Evolutionary conservation across 2,113 vertebrate genomes (phyloP).

Genomic region (Hoplias malabaricus): DNA sequence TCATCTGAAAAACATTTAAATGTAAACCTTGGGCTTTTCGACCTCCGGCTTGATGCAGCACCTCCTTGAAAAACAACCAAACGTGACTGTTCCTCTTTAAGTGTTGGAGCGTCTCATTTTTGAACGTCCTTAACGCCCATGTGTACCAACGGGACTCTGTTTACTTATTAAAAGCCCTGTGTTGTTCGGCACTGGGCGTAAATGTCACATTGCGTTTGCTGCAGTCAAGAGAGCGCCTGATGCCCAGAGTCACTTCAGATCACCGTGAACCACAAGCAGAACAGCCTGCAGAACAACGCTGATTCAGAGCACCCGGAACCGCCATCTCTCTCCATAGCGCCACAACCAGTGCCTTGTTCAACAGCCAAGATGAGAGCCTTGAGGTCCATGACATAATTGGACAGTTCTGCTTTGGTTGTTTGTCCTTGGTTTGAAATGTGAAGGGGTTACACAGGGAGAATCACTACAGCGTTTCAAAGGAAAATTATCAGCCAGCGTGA

Average conservation of each 20-base stretch:
- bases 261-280: background rate
- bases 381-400: background rate
- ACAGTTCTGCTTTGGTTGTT: background rate
- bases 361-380: background rate
- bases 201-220: slow-evolving; percentile 24
- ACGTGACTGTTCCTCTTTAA: too few relatives aligned
- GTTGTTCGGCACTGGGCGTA: background rate
- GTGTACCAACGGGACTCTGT: background rate
- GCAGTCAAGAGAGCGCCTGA: slow-evolving; percentile 26
- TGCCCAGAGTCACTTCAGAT: slow-evolving; percentile 31
- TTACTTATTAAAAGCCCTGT: slow-evolving; percentile 19
- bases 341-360: background rate
- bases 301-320: background rate
- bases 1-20: too few relatives aligned
- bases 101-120: background rate
- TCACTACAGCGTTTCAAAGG: background rate
- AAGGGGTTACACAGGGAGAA: background rate
- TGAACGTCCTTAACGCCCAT: slow-evolving; percentile 12
- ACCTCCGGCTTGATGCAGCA: too few relatives aligned
- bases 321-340: background rate
- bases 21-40: too few relatives aligned
- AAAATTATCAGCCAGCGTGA: background rate
- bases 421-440: background rate
- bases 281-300: background rate
- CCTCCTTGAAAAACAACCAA: too few relatives aligned